Evolutionary conservation across 2,888 invertebrate species (phyloP).

Genomic region (Polia nebulosa): DNA sequence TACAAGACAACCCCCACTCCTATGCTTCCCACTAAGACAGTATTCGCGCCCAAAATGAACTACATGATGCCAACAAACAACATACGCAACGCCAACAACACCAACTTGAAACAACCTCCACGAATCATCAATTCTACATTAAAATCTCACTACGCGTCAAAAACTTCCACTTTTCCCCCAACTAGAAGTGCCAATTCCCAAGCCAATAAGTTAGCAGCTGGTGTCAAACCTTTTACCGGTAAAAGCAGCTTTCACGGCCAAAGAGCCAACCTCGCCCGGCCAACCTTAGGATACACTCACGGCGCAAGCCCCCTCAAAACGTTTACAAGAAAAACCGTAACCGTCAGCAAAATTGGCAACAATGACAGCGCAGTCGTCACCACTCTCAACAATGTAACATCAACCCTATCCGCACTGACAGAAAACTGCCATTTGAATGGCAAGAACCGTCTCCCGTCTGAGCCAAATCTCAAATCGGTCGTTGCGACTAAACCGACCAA

Average conservation of each 20-base stretch:
- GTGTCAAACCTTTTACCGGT: slow-evolving; percentile 82
- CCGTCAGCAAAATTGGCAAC: slow-evolving; percentile 73
- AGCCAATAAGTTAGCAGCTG: slow-evolving; percentile 77
- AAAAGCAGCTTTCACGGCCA: slow-evolving; percentile 87
- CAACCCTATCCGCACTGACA: slow-evolving; percentile 85
- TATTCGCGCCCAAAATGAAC: slow-evolving; percentile 85
- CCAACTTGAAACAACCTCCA: slow-evolving; percentile 84
- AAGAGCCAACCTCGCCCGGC: slow-evolving; percentile 86
- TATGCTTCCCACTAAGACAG: slow-evolving; percentile 84
- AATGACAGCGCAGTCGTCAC: slow-evolving; percentile 78
- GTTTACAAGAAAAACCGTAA: slow-evolving; percentile 80
- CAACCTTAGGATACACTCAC: slow-evolving; percentile 81
- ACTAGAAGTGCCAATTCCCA: slow-evolving; percentile 86
- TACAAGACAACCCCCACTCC: slow-evolving; percentile 87
- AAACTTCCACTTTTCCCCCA: slow-evolving; percentile 88
- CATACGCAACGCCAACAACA: slow-evolving; percentile 83
- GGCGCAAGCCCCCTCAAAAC: slow-evolving; percentile 84
- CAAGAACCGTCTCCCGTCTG: slow-evolving; percentile 84
- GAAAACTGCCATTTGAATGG: slow-evolving; percentile 88
- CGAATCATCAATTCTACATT: slow-evolving; percentile 77
- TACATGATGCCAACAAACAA: slow-evolving; percentile 89
- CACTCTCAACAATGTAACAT: slow-evolving; percentile 82
- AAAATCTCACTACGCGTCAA: slow-evolving; percentile 84
- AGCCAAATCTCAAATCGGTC: slow-evolving; percentile 82
- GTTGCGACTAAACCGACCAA: slow-evolving; percentile 74